Evolutionary conservation across 35 echinoderm and acorn worm genomes (phyloP).

Genomic region (Anneissia japonica): DNA sequence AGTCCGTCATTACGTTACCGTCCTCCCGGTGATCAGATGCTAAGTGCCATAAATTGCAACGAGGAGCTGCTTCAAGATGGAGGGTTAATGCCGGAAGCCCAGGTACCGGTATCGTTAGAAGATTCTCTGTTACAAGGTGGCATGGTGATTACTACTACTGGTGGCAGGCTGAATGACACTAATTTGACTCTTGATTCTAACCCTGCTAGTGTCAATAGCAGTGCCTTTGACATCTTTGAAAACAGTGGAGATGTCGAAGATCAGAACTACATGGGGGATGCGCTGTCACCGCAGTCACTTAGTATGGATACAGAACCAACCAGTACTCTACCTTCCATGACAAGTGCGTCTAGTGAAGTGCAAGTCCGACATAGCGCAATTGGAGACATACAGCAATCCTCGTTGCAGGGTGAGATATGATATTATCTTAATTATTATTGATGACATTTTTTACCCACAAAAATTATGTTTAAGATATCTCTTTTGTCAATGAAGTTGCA

Average conservation of each 20-base stretch:
- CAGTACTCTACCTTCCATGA: background rate
- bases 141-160: background rate
- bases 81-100: background rate
- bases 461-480: too few species aligned
- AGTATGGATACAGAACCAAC: constrained; percentile 7
- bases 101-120: background rate
- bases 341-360: background rate
- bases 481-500: too few species aligned
- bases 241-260: constrained; percentile 8
- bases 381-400: background rate
- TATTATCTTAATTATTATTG: too few species aligned
- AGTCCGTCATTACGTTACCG: background rate
- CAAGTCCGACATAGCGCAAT: background rate
- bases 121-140: constrained; percentile 2
- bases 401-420: background rate
- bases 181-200: background rate
- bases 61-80: constrained; percentile 5
- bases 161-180: background rate
- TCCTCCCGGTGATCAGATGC: constrained; percentile 14
- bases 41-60: constrained; percentile 15
- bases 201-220: constrained; percentile 12
- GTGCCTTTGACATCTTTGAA: constrained; percentile 2
- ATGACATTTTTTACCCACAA: too few species aligned
- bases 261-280: constrained; percentile 4
- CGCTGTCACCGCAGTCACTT: constrained; percentile 5